Percentiles rank a stretch among this genome's conserved stretches.
Conservation (phyloP, 1,140 invertebrate species). For the Drosophila kohkoa region DNA sequence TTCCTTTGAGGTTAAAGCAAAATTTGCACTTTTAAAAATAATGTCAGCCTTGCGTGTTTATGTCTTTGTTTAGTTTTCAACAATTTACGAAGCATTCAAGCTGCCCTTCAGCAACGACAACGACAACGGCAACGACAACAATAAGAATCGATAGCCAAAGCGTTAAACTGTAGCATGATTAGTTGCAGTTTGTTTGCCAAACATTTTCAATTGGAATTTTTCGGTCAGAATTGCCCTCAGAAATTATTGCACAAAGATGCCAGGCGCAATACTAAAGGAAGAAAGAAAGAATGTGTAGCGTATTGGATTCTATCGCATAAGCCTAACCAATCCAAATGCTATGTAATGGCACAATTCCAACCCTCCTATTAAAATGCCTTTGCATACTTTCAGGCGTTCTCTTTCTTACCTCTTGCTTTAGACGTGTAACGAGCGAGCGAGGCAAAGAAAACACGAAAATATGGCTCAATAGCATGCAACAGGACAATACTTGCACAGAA, state of each 20-base stretch:
- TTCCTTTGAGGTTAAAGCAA: constrained; percentile 84
- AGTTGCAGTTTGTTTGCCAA: constrained; percentile 1
- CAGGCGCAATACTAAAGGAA: neutral
- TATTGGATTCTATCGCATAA: constrained; percentile 14
- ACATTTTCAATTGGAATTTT: neutral
- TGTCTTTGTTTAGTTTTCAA: constrained; percentile 78
- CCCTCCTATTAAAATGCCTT: constrained; percentile 60
- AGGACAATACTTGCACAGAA: constrained; percentile 54
- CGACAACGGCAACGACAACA: neutral
- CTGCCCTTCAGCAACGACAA: neutral
- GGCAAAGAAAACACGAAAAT: constrained; percentile 71
- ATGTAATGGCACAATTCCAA: constrained; percentile 36
- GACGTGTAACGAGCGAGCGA: constrained; percentile 62
- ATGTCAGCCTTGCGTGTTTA: constrained; percentile 84
- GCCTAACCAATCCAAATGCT: constrained; percentile 29
- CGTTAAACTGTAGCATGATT: neutral
- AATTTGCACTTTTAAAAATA: constrained; percentile 85
- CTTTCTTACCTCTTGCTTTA: neutral
- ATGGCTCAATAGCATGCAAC: constrained; percentile 81
- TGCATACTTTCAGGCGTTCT: constrained; percentile 31
- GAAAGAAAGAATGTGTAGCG: constrained; percentile 1
- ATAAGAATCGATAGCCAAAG: too few species aligned
- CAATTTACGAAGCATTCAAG: constrained; percentile 49
- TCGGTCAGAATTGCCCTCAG: neutral
- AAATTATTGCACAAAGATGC: constrained; percentile 7